Base-by-base conservation (phyloP, 1,140 invertebrate species). In the Triops cancriformis region DNA sequence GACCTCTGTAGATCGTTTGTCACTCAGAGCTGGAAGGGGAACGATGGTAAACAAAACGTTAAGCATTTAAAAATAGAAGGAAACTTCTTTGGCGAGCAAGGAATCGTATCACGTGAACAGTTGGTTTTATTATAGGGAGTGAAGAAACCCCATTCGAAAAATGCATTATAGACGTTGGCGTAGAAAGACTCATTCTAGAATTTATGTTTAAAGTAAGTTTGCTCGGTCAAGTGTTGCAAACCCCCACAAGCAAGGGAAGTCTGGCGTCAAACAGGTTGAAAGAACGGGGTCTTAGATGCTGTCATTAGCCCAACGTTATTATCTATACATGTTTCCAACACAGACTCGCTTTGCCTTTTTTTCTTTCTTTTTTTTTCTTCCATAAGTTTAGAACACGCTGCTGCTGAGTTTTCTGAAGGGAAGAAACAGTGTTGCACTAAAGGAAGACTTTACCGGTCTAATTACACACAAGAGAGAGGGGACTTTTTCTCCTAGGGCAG, bases 251-350 rank as follows among this genome's bases (percentile, higher is more conserved):
- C 51, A 23, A 64, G 51, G 51, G 51, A 64, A 64, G 51, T 64
- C 45, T 64, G 51, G 51, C 51, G 51, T 64, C 51, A 64, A 64
- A 64, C 14, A 64, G 51, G 51, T 64, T 23, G 51, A 64, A 64
- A 64, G 51, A 64, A 64, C 51, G 51, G 51, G 51, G 51, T 64
- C 51, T 64, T 64, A 64, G 51, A 64, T 64, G 51, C 51, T 64
- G 51, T 64, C 51, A 64, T 64, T 64, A 64, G 14, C 51, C 51
- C 51, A 23, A 64, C 23, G 51, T 23, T 64, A 64, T 64, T 64
- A 64, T 64, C 51, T 64, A 18, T 64, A 64, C 51, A 64, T 23
- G 23, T 64, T 64, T 64, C 51, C 51, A 64, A 11, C 51, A 64
- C 51, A 64, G n/a, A 64, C 51, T 64, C 51, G 51, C 14, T 23